These are phyloP conservation scores for Nymphalis io DNA, from an alignment of 1,140 invertebrate species.

Conservation along the genomic window DNA sequence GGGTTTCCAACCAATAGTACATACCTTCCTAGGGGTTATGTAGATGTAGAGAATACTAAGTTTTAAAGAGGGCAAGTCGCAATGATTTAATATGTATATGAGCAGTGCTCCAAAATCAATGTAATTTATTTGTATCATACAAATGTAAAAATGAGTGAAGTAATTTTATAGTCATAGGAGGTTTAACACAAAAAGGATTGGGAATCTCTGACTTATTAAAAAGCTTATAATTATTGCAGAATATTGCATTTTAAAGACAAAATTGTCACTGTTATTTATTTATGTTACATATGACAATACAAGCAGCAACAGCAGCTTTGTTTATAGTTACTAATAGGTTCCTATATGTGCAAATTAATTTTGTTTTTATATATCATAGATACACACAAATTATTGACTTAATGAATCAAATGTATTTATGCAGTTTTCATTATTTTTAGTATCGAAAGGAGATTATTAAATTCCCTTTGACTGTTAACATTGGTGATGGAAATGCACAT, in stretches of 20 bases:
- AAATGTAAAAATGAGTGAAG: no score
- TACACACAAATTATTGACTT: not conserved
- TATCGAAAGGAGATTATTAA: not conserved
- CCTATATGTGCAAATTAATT: constrained; percentile 7
- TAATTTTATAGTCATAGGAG: no score
- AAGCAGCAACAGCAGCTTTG: no score
- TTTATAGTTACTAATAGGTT: not conserved
- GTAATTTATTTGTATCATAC: no score
- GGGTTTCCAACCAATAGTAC: no score
- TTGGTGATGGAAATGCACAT: constrained; percentile 46
- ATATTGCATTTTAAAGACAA: constrained; percentile 7
- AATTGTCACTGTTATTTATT: constrained; percentile 1
- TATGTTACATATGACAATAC: not conserved
- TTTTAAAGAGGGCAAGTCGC: no score
- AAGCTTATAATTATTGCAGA: not conserved
- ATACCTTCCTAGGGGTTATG: no score
- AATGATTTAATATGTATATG: no score
- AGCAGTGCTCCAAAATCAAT: no score
- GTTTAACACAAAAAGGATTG: no score
- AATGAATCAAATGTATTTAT: constrained; percentile 6
- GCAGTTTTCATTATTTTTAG: constrained; percentile 15
- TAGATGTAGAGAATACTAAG: no score
- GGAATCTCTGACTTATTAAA: not conserved
- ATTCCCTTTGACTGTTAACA: constrained; percentile 9
- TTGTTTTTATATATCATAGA: not conserved